Conservation (phyloP, 2,888 invertebrate genomes). For the Hyppa rectilinea region DNA sequence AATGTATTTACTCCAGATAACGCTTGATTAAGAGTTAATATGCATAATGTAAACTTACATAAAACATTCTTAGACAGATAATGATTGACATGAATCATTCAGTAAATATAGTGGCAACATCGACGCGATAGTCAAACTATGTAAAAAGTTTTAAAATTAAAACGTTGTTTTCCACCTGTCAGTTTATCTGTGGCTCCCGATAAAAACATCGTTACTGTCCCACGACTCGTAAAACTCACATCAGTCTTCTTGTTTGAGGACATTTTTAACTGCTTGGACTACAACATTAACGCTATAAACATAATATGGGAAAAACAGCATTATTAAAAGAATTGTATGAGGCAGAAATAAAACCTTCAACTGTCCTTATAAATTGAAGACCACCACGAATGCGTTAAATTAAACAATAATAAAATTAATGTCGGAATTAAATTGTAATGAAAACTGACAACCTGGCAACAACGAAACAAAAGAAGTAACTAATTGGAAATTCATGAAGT, state of each 20-base stretch:
- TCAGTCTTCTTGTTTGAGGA: constrained; percentile 50
- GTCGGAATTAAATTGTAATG: constrained; percentile 1
- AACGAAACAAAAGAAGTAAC: constrained; percentile 23
- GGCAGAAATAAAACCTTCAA: constrained; percentile 4
- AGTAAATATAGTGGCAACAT: constrained; percentile 28
- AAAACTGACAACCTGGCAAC: constrained; percentile 25
- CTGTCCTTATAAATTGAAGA: constrained; percentile 12
- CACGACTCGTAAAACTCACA: constrained; percentile 51
- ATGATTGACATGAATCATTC: constrained; percentile 41
- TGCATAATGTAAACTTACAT: constrained; percentile 31
- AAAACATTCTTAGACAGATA: constrained; percentile 54
- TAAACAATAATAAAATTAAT: constrained; percentile 14
- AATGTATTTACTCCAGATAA: constrained; percentile 55
- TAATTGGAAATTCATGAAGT: constrained; percentile 21
- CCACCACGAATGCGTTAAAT: constrained; percentile 6
- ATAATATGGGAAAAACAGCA: neutral
- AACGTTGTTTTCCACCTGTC: constrained; percentile 54
- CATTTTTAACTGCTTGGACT: constrained; percentile 30
- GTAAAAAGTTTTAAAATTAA: constrained; percentile 41
- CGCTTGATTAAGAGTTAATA: constrained; percentile 28
- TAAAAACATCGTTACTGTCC: constrained; percentile 59
- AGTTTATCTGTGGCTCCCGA: constrained; percentile 53
- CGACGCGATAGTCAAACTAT: constrained; percentile 32
- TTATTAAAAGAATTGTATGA: constrained; percentile 15
- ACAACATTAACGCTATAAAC: constrained; percentile 24